Conservation (phyloP, 2,888 invertebrate species). For the Ennomos erosarius region DNA sequence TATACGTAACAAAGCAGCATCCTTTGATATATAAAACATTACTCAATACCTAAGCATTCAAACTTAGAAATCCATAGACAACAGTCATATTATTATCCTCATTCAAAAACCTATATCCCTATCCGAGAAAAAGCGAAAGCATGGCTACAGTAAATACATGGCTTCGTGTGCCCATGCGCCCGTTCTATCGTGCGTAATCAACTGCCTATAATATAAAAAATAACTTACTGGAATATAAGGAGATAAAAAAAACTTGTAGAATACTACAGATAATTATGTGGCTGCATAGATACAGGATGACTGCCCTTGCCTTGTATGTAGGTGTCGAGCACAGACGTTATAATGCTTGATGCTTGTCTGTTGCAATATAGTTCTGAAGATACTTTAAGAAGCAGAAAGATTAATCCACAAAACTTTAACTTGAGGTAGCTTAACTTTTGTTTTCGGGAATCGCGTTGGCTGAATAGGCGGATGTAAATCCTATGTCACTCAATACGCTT, state of each 20-base stretch:
- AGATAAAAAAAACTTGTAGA: conserved; percentile 22
- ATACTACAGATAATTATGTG: neutral
- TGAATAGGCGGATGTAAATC: no score
- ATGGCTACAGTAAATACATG: conserved; percentile 4
- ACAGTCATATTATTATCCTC: no score
- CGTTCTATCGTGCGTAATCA: conserved; percentile 26
- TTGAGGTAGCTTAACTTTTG: no score
- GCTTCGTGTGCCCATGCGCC: conserved; percentile 10
- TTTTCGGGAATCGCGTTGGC: no score
- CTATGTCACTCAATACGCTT: no score
- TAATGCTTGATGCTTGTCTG: conserved; percentile 7
- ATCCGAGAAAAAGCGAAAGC: conserved; percentile 7
- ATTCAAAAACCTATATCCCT: neutral
- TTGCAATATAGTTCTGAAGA: neutral
- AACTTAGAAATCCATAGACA: no score
- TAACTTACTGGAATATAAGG: conserved; percentile 15
- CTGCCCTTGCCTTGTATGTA: conserved; percentile 21
- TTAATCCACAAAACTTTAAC: no score
- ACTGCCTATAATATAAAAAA: conserved; percentile 19
- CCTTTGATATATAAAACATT: no score
- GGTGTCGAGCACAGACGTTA: conserved; percentile 11
- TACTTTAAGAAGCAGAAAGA: no score
- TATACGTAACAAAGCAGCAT: no score
- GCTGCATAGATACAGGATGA: conserved; percentile 11
- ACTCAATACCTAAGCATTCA: no score